Evolutionary conservation across 92 coral and sea anemone genomes (phyloP).

Genomic region (Desmophyllum pertusum): DNA sequence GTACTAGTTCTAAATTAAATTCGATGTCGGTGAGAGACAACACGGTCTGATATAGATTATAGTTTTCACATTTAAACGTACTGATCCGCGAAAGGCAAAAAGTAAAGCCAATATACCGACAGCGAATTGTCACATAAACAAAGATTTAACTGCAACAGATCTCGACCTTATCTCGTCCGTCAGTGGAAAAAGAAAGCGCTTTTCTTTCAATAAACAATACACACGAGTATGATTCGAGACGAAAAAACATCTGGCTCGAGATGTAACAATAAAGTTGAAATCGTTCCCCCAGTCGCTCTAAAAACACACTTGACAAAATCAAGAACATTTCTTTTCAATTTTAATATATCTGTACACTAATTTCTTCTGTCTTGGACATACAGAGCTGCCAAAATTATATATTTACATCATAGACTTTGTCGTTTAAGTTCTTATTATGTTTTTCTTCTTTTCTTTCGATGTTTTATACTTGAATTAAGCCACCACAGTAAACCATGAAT

Average conservation of each 20-base stretch:
- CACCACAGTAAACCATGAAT: conserved; percentile 40
- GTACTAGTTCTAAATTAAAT: conserved; percentile 48
- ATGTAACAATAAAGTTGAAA: conserved; percentile 56
- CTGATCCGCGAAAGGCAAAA: conserved; percentile 4
- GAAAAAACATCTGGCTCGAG: conserved; percentile 67
- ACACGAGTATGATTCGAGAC: conserved; percentile 22
- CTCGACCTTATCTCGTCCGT: conserved; percentile 30
- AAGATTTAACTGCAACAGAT: conserved; percentile 8
- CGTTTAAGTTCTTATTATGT: conserved; percentile 42
- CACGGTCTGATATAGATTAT: conserved; percentile 10
- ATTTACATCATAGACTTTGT: conserved; percentile 72
- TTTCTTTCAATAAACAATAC: conserved; percentile 47
- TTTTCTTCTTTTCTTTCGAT: conserved; percentile 56
- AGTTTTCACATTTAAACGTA: neutral
- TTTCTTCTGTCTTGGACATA: conserved; percentile 45
- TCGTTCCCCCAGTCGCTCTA: conserved; percentile 10
- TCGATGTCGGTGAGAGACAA: conserved; percentile 17
- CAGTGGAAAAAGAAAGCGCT: conserved; percentile 32
- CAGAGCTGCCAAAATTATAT: conserved; percentile 43
- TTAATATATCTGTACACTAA: conserved; percentile 75
- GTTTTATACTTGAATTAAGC: conserved; percentile 54
- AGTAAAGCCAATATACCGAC: conserved; percentile 34
- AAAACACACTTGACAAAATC: conserved; percentile 45
- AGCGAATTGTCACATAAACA: conserved; percentile 40
- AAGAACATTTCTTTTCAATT: conserved; percentile 57